phyloP scores from a whole-genome alignment of 2,113 vertebrate species.

The Pangasianodon hypophthalmus region DNA sequence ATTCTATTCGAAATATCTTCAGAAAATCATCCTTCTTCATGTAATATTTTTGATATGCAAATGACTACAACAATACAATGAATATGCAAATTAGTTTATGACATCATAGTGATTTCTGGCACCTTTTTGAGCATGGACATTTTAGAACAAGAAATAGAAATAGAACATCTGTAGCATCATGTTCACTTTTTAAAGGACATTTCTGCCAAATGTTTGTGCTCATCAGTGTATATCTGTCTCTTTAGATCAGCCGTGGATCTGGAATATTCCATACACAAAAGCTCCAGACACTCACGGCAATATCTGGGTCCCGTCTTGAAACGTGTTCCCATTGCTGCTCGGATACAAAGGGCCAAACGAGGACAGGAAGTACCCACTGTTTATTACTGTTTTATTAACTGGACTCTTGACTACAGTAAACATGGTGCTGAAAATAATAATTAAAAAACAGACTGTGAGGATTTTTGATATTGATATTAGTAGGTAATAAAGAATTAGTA shows the following conservation, averaged over 20 bases:
- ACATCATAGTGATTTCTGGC: too few relatives aligned
- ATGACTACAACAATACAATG: too few relatives aligned
- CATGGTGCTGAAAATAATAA: conserved; percentile 5
- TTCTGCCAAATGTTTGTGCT: neutral
- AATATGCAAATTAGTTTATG: too few relatives aligned
- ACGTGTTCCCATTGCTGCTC: neutral
- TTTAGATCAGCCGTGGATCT: conserved; percentile 94
- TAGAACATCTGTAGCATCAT: neutral
- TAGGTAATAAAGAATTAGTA: neutral
- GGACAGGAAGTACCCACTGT: neutral
- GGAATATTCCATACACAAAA: conserved; percentile 91
- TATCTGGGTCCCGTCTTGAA: conserved; percentile 92
- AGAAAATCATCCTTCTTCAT: too few relatives aligned
- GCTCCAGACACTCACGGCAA: conserved; percentile 93
- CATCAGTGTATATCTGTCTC: conserved; percentile 46
- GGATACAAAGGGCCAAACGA: neutral
- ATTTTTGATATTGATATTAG: neutral
- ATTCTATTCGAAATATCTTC: too few relatives aligned
- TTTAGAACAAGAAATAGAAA: too few relatives aligned
- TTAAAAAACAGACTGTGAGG: neutral
- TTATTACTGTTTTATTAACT: neutral
- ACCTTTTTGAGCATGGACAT: too few relatives aligned
- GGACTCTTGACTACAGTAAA: neutral
- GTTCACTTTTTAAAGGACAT: neutral
- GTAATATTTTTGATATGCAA: too few relatives aligned